phyloP scores from a whole-genome alignment of 2,797 vertebrate genomes.

The Nannoperca australis region DNA sequence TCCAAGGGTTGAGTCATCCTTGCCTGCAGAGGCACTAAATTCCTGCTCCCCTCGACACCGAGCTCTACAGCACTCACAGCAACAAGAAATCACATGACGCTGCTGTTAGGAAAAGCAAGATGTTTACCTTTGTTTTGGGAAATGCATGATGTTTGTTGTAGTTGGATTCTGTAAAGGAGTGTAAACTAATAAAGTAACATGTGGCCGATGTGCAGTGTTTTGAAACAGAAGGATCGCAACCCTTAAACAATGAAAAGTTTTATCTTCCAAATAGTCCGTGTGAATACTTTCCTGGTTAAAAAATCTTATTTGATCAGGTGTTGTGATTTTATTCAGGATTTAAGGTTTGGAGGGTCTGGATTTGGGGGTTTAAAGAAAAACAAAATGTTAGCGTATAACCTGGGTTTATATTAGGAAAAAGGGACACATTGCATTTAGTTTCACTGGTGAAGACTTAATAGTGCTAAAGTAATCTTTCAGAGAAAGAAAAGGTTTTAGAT shows the following conservation, averaged over 20 bases:
- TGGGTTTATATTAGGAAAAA: background rate
- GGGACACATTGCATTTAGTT: background rate
- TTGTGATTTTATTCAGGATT: background rate
- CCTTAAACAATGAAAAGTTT: background rate
- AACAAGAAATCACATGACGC: conserved; percentile 57
- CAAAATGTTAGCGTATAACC: background rate
- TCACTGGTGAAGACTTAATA: background rate
- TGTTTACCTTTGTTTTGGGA: conserved; percentile 49
- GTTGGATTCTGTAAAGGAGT: background rate
- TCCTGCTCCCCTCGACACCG: conserved; percentile 64
- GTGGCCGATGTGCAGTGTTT: background rate
- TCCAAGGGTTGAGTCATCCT: conserved; percentile 78
- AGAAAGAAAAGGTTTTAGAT: background rate
- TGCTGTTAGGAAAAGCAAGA: conserved; percentile 35
- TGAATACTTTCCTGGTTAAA: background rate
- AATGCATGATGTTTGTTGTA: conserved; percentile 39
- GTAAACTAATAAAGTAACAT: conserved; percentile 24
- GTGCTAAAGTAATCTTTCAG: background rate
- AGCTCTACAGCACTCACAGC: conserved; percentile 51
- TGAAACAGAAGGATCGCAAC: background rate
- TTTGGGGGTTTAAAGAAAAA: background rate
- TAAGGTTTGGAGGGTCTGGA: background rate
- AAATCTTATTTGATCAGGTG: background rate
- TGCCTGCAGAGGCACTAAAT: conserved; percentile 75
- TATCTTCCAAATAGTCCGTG: background rate